These are phyloP conservation scores for Mesembrinibis cayennensis DNA, from an alignment of 2,113 vertebrate genomes.

Conservation along the genomic window DNA sequence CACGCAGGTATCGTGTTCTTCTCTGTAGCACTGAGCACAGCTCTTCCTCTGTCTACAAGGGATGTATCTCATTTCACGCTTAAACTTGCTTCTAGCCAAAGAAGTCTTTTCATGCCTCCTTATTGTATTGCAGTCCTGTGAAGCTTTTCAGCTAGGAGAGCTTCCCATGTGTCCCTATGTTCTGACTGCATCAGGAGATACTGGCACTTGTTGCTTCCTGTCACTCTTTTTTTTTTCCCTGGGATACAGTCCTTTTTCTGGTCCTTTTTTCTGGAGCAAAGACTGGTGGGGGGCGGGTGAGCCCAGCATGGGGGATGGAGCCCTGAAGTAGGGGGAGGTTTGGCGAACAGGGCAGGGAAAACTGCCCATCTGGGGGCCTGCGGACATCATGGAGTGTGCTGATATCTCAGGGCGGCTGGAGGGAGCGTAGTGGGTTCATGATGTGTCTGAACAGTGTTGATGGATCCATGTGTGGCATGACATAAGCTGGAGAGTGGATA, in stretches of 20 bases:
- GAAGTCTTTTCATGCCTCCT: not conserved
- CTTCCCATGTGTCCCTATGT: not conserved
- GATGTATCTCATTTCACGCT: not conserved
- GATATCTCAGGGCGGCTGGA: not conserved
- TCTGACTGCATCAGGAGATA: not conserved
- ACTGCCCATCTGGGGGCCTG: not conserved
- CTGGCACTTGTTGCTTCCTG: not conserved
- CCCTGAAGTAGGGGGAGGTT: not conserved
- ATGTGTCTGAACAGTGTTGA: not conserved
- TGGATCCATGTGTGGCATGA: not conserved
- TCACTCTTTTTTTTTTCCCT: not conserved
- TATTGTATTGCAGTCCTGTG: not conserved
- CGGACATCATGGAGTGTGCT: fast-evolving
- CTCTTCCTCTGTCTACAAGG: not conserved
- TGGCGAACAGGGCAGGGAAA: not conserved
- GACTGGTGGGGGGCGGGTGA: not conserved
- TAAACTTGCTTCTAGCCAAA: not conserved
- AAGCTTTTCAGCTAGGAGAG: not conserved
- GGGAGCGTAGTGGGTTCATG: not conserved
- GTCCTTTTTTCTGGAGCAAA: not conserved
- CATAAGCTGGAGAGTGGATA: not conserved
- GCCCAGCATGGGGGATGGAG: not conserved
- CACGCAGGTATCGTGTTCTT: conserved; percentile 85
- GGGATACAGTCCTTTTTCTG: not conserved
- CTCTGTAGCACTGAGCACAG: not conserved